phyloP scores from a whole-genome alignment of 2,113 vertebrate genomes.

The Phocoena phocoena region DNA sequence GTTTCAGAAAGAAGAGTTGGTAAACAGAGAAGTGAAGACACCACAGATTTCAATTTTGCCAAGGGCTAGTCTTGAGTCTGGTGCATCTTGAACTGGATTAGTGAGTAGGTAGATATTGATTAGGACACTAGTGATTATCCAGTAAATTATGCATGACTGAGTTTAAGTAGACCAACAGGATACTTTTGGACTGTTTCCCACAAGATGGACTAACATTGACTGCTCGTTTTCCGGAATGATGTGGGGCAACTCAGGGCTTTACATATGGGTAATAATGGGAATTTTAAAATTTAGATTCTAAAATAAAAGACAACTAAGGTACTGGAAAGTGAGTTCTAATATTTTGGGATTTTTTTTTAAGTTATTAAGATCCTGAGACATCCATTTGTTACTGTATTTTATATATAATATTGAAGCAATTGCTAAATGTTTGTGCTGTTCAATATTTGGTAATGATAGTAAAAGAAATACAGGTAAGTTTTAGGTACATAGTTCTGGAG shows the following conservation, averaged over 20 bases:
- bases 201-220: constrained; percentile 19
- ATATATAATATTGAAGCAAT: background rate
- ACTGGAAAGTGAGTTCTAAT: background rate
- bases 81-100: constrained; percentile 65
- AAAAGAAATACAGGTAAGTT: background rate
- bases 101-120: constrained; percentile 74
- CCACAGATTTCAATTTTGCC: background rate
- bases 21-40: background rate
- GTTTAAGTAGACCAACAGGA: constrained; percentile 57
- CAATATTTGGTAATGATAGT: background rate
- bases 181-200: constrained; percentile 62
- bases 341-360: background rate
- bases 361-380: background rate
- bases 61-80: background rate
- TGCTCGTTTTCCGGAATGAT: constrained; percentile 53
- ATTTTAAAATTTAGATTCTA: constrained; percentile 1
- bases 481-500: background rate
- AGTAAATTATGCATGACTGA: constrained; percentile 73
- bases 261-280: background rate
- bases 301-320: background rate
- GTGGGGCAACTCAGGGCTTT: background rate
- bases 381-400: background rate
- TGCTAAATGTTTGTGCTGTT: background rate
- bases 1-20: background rate
- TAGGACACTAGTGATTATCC: constrained; percentile 70